Base-by-base conservation (phyloP, 92 coral and sea anemone species). In the Epizoanthus fatuus region DNA sequence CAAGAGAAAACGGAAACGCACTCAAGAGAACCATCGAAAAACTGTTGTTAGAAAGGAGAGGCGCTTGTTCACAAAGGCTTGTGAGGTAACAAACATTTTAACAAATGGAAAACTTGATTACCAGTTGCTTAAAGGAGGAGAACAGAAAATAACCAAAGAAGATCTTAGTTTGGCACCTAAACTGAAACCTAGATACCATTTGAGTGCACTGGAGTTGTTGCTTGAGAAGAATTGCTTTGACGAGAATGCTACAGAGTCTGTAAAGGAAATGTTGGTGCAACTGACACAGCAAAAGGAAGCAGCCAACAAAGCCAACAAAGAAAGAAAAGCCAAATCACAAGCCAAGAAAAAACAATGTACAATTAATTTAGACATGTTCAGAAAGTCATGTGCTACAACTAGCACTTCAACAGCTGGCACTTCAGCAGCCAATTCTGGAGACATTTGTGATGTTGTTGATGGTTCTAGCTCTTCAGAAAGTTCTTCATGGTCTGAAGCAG, bases 61-160 rank as follows among this genome's bases (percentile, higher is more conserved):
- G 7, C 44, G 83, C 22, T 20, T 22, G 15, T 29, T 77, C 22
- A 42, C 3, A 45, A 77, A 59, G 69, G 83, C 83, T 6, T 77
- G 83, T 77, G 83, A 55, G 44, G 19, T 77, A 32, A 59, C 83
- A 55, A 77, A 32, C 32, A 55, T 77, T 56, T 12, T 77, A 17
- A 77, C 83, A 19, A 37, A 59, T 39, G 69, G 83, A 55, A 57
- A 16, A 22, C n/a, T 22, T 4, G 3, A 53, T 10, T 54, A 77
- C 70, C 3, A 75, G 63, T 32, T 19, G 4, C 68, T 75, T 20
- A 8, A 14, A 47, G 45, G 45, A 49, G 62, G 62, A 51, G 17
- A 51, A 37, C 3, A 4, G 1, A 42, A 69, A 45, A 25, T 69
- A 69, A 69, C 19, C 9, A 69, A 69, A 47, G 51, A 69, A 39